These are phyloP conservation scores for Drepana arcuata DNA, from an alignment of 1,140 invertebrate species.

Conservation along the genomic window DNA sequence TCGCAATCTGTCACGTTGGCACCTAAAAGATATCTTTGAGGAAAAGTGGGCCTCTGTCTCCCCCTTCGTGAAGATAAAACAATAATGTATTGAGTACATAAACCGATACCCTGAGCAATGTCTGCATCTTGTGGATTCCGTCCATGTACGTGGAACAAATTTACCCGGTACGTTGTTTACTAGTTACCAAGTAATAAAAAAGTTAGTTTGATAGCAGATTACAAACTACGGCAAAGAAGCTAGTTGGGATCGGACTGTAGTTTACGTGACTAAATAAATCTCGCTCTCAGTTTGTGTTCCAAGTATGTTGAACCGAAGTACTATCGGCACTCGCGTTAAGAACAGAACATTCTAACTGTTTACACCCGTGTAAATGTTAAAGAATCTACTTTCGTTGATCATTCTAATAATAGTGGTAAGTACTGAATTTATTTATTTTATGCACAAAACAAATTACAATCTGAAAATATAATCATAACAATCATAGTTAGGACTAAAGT, in stretches of 20 bases:
- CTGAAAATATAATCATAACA: too few species aligned
- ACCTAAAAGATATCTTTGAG: too few species aligned
- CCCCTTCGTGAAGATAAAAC: too few species aligned
- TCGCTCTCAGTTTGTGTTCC: neutral
- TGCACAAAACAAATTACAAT: too few species aligned
- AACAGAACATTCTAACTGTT: constrained; percentile 7
- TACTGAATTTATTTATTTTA: too few species aligned
- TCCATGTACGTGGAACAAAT: constrained; percentile 26
- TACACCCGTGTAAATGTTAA: constrained; percentile 6
- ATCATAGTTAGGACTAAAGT: too few species aligned
- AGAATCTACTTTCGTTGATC: too few species aligned
- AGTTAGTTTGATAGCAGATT: constrained; percentile 49
- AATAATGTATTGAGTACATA: too few species aligned
- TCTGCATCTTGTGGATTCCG: neutral
- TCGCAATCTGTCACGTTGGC: too few species aligned
- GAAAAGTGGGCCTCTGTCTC: too few species aligned
- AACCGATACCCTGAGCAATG: too few species aligned
- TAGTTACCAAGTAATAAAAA: constrained; percentile 49
- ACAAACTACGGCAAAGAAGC: constrained; percentile 32
- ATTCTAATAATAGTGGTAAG: too few species aligned
- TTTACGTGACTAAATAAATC: constrained; percentile 30
- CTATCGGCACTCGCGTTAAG: constrained; percentile 3
- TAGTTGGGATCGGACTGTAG: constrained; percentile 30
- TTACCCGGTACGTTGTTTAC: constrained; percentile 34
- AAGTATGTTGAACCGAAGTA: neutral